These are phyloP conservation scores for Bungarus multicinctus DNA, from an alignment of 2,113 vertebrate genomes.

Conservation along the genomic window DNA sequence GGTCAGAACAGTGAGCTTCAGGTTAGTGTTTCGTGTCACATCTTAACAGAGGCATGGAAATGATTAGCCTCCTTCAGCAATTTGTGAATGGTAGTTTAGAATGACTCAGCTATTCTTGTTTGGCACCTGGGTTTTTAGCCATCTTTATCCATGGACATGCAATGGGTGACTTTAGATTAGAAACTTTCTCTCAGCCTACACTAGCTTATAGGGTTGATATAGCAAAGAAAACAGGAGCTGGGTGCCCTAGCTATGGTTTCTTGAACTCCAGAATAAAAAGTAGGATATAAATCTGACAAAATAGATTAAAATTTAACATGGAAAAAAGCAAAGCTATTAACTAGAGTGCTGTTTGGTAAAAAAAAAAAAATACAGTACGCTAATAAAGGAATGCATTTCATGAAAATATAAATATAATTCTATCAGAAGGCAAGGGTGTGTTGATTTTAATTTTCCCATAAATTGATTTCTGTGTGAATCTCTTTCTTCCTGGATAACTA, in stretches of 20 bases:
- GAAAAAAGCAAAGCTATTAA: background rate
- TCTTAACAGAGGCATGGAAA: background rate
- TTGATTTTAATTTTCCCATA: background rate
- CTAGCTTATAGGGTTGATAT: background rate
- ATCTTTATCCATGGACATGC: background rate
- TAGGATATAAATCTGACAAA: background rate
- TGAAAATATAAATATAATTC: background rate
- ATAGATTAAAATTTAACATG: background rate
- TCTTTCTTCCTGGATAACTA: background rate
- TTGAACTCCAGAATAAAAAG: background rate
- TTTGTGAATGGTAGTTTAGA: background rate
- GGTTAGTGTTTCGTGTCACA: background rate
- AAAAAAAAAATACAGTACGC: background rate
- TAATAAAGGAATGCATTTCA: background rate
- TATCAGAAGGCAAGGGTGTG: background rate
- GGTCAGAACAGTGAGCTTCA: background rate
- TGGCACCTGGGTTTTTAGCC: background rate
- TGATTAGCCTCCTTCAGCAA: background rate
- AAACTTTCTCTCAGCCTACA: background rate
- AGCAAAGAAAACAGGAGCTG: background rate
- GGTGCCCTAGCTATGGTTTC: background rate
- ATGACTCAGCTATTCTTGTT: background rate
- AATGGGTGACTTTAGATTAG: background rate
- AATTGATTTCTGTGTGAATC: background rate
- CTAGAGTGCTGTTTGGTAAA: background rate